phyloP scores from a whole-genome alignment of 2,888 invertebrate species.

The Zele albiditarsus region DNA sequence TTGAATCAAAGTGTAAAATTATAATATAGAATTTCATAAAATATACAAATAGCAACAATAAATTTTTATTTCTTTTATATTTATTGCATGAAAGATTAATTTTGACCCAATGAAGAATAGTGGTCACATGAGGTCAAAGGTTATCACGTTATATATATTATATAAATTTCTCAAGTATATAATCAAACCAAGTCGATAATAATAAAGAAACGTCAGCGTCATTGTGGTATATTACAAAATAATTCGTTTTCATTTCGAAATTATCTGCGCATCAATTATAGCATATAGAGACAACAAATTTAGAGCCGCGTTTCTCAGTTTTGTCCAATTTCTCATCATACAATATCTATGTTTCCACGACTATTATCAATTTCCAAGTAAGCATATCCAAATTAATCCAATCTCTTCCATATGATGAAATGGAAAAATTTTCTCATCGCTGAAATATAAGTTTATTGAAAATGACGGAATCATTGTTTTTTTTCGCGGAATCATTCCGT shows the following conservation, averaged over 20 bases:
- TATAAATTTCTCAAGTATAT: background rate
- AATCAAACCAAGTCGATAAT: background rate
- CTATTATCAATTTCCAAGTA: conserved; percentile 34
- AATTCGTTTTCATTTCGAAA: background rate
- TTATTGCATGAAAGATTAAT: conserved; percentile 3
- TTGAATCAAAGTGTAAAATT: no score
- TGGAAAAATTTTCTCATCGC: no score
- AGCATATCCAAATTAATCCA: background rate
- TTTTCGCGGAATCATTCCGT: no score
- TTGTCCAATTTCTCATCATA: background rate
- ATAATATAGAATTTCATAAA: no score
- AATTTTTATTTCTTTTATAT: no score
- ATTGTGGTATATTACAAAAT: background rate
- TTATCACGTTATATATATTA: conserved; percentile 14
- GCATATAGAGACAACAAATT: background rate
- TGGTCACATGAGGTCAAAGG: conserved; percentile 21
- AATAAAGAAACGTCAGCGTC: background rate
- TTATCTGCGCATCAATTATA: background rate
- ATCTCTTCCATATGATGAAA: background rate
- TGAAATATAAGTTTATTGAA: no score
- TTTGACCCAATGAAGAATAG: background rate
- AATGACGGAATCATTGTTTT: no score
- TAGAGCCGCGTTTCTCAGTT: background rate
- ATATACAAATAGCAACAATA: no score
- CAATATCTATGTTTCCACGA: conserved; percentile 18